A percentile compares a stretch with the other conserved stretches of the same genome.
phyloP scores from a whole-genome alignment of 2,797 vertebrate species.

The Benthosema pterotum region DNA sequence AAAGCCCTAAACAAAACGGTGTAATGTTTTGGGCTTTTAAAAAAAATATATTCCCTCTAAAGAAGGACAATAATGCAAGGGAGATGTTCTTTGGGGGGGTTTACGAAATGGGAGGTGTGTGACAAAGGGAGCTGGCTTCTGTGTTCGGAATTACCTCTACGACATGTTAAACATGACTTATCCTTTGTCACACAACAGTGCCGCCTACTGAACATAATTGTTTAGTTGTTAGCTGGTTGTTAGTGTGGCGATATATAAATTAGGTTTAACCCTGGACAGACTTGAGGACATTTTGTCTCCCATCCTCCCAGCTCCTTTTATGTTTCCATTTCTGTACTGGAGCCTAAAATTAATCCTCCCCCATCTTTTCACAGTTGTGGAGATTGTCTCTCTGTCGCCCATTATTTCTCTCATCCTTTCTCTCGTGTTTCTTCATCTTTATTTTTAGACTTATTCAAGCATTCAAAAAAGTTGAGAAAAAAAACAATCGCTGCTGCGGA shows the following conservation, averaged over 20 bases:
- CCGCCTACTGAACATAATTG: no score
- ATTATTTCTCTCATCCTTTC: conserved; percentile 13
- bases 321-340: conserved; percentile 46
- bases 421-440: conserved; percentile 20
- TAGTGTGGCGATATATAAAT: neutral
- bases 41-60: conserved; percentile 37
- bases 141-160: conserved; percentile 60
- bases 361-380: conserved; percentile 39
- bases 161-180: conserved; percentile 25
- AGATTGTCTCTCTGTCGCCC: conserved; percentile 26
- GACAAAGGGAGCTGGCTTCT: conserved; percentile 41
- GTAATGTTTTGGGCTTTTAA: conserved; percentile 3
- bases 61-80: conserved; percentile 28
- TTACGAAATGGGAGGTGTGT: conserved; percentile 22
- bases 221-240: no score
- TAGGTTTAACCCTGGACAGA: conserved; percentile 74
- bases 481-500: conserved; percentile 61
- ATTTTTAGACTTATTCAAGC: conserved; percentile 41
- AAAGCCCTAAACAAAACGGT: conserved; percentile 8
- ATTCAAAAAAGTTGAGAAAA: conserved; percentile 32
- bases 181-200: no score
- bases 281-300: conserved; percentile 72
- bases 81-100: conserved; percentile 25
- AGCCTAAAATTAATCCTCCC: conserved; percentile 59
- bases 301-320: conserved; percentile 43